phyloP scores from a whole-genome alignment of 2,797 vertebrate genomes.

The Cirrhinus mrigala region DNA sequence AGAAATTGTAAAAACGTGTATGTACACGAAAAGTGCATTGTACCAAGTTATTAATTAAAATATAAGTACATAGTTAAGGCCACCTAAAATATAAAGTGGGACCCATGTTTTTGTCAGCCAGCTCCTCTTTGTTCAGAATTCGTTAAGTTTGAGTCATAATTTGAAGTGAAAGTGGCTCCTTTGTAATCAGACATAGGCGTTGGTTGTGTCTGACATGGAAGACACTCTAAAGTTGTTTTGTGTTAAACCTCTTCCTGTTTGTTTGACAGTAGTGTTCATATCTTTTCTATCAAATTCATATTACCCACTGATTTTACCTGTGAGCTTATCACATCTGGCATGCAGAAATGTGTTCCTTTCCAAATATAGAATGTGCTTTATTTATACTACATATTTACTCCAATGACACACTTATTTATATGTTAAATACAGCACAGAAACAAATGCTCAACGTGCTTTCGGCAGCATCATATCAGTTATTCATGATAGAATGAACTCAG shows the following conservation, averaged over 20 bases:
- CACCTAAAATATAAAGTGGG: too few species aligned
- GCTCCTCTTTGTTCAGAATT: conserved; percentile 54
- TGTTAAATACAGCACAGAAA: not conserved
- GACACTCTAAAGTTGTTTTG: conserved; percentile 51
- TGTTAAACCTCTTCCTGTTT: conserved; percentile 76
- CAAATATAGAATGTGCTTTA: conserved; percentile 10
- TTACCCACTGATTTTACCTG: conserved; percentile 25
- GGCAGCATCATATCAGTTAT: not conserved
- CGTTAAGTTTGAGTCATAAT: conserved; percentile 22
- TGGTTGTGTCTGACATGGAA: conserved; percentile 14
- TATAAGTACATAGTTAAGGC: too few species aligned
- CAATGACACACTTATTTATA: conserved; percentile 13
- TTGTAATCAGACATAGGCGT: conserved; percentile 52
- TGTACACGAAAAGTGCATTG: too few species aligned
- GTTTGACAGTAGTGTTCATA: conserved; percentile 61
- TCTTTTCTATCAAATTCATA: conserved; percentile 66
- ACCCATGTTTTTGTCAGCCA: not conserved
- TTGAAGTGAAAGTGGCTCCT: conserved; percentile 33
- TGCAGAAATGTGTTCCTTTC: not conserved
- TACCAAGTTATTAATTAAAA: too few species aligned
- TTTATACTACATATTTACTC: conserved; percentile 8
- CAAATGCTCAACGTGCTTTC: not conserved
- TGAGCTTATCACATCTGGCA: conserved; percentile 10
- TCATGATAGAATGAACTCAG: not conserved
- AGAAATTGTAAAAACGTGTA: too few species aligned